These are phyloP conservation scores for Gobio occitaniae DNA, from an alignment of 2,797 vertebrate genomes.

Conservation along the genomic window DNA sequence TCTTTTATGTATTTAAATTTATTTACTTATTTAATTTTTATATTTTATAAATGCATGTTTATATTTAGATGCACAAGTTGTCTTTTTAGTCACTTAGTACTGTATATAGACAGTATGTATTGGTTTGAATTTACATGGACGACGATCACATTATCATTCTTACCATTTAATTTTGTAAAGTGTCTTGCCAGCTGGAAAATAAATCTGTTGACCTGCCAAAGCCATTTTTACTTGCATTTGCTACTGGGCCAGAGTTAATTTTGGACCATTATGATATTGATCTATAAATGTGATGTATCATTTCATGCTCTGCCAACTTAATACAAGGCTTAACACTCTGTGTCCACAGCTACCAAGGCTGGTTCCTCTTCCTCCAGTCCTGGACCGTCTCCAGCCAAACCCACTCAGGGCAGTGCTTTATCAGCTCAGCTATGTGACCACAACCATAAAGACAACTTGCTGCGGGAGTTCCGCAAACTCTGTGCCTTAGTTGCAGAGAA, in stretches of 20 bases:
- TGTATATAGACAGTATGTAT: neutral
- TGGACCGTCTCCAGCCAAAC: constrained; percentile 64
- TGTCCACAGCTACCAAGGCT: constrained; percentile 75
- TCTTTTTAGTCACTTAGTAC: neutral
- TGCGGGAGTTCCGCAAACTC: constrained; percentile 94
- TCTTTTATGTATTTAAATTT: neutral
- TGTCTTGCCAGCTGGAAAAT: neutral
- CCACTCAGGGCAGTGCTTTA: constrained; percentile 73
- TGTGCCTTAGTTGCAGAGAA: constrained; percentile 92
- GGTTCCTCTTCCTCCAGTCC: constrained; percentile 70
- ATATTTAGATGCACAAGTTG: neutral
- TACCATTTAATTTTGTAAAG: neutral
- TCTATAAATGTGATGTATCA: neutral
- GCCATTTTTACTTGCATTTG: neutral
- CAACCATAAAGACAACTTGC: constrained; percentile 91
- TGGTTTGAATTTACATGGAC: neutral
- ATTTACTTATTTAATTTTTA: too few relatives aligned
- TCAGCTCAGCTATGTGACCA: constrained; percentile 85
- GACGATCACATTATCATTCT: neutral
- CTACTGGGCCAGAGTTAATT: neutral
- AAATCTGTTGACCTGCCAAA: neutral
- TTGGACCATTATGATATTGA: neutral
- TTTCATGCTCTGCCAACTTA: neutral
- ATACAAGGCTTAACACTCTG: neutral
- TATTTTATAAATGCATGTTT: neutral